These are phyloP conservation scores for Protomyctophum bolini DNA, from an alignment of 2,113 vertebrate species.

Conservation along the genomic window DNA sequence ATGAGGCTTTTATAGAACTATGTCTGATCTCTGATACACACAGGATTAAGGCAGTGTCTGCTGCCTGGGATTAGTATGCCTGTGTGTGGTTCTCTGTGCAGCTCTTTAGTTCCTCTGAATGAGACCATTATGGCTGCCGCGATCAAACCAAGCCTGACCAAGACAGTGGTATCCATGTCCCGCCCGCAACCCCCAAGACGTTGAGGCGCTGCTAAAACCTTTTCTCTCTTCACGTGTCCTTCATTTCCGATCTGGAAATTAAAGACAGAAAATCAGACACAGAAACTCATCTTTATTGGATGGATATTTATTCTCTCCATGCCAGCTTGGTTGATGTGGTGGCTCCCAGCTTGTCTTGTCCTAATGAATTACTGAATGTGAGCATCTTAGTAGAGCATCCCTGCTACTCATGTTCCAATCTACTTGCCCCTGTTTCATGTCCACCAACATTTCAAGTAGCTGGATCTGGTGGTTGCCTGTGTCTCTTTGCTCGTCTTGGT, in stretches of 20 bases:
- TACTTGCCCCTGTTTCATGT: not conserved
- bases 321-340: not conserved
- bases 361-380: slow-evolving; percentile 3
- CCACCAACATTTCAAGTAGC: not conserved
- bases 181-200: no score
- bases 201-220: no score
- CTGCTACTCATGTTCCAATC: not conserved
- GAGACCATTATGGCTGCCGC: slow-evolving; percentile 15
- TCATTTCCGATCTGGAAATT: slow-evolving; percentile 17
- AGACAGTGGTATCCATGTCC: not conserved
- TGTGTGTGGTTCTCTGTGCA: slow-evolving; percentile 26
- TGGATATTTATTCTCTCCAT: not conserved
- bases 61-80: slow-evolving; percentile 29
- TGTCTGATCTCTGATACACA: slow-evolving; percentile 58
- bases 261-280: not conserved
- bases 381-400: not conserved
- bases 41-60: slow-evolving; percentile 1
- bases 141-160: slow-evolving; percentile 17
- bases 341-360: not conserved
- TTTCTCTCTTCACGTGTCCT: not conserved
- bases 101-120: slow-evolving; percentile 23
- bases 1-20: slow-evolving; percentile 37
- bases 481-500: slow-evolving; percentile 5
- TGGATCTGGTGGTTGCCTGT: not conserved
- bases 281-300: not conserved